Evolutionary conservation across 2,888 invertebrate species (phyloP).

Genomic region (Boloria euphrosyne): DNA sequence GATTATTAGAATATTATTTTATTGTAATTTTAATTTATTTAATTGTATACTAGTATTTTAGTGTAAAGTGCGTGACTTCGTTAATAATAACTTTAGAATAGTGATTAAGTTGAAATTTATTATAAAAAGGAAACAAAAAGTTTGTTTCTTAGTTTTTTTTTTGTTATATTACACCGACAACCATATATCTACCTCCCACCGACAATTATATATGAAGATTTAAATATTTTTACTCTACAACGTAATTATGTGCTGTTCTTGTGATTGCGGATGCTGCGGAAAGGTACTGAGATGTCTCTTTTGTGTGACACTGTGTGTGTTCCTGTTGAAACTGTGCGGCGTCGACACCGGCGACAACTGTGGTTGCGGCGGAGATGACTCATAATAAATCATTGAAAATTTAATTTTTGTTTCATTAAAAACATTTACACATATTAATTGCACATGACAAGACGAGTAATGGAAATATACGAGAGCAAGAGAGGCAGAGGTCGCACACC

Average conservation of each 20-base stretch:
- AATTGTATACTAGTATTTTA: neutral
- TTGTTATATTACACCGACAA: no score
- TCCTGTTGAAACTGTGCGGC: constrained; percentile 64
- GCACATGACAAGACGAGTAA: no score
- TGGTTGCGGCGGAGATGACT: constrained; percentile 33
- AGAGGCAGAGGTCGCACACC: no score
- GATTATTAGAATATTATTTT: neutral
- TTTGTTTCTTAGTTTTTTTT: no score
- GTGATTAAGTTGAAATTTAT: no score
- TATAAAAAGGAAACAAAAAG: no score
- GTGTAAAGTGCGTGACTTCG: constrained; percentile 16
- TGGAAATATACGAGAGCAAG: no score
- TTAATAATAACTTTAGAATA: neutral
- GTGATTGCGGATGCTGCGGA: constrained; percentile 62
- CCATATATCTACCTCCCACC: no score
- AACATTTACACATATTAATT: no score
- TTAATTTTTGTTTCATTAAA: constrained; percentile 5
- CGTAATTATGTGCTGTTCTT: constrained; percentile 62
- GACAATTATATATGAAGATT: no score
- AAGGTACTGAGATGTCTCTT: constrained; percentile 63
- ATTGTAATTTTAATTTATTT: no score
- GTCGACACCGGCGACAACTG: constrained; percentile 63
- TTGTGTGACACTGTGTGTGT: constrained; percentile 64
- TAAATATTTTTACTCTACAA: neutral
- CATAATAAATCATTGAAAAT: constrained; percentile 7